Evolutionary conservation across 2,888 invertebrate genomes (phyloP), one percentile per base, ranked within the genome.

Genomic region (Nomada fucata): DNA sequence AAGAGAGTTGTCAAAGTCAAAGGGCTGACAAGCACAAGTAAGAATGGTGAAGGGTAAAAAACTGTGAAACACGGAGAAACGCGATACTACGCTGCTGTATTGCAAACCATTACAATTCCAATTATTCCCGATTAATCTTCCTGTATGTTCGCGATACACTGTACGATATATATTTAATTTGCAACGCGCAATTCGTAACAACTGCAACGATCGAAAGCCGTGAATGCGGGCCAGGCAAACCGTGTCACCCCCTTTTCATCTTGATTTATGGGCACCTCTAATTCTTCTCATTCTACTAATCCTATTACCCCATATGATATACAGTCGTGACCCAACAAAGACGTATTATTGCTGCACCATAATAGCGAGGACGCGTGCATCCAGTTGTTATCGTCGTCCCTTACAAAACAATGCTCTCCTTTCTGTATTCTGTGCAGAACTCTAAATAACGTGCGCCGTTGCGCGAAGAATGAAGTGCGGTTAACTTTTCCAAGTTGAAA

Each of bases 321-420:
- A 57, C 20, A 73, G 11, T 55, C 55, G 29, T 57, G 72, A 44
- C 65, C 55, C 20, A 57, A 65, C 72, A 44, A 57, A 65, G 65
- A 73, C 72, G 55, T 65, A 65, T 73, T 72, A 65, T 73, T 65
- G 47, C 55, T 44, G 15, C 29, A 4, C 29, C 44, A 20, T 73
- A 73, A 72, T 64, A 47, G 64, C 44, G 20, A 57, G 47, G 29
- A 47, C 59, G 18, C 59, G 47, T 61, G 76, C 70, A 65, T n/a
- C 44, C 42, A 23, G 26, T 29, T 47, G 50, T 55, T 73, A 55
- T 53, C 53, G 55, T 63, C 72, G 52, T 65, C 44, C 20, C 29
- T 18, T 26, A 29, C n/a, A 42, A 44, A 55, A 70, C 61, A 76
- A 53, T 76, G 70, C 70, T 36, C 47, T 7, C 36, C 53, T 50